phyloP scores from a whole-genome alignment of 2,888 invertebrate species.

The Melieria crassipennis region DNA sequence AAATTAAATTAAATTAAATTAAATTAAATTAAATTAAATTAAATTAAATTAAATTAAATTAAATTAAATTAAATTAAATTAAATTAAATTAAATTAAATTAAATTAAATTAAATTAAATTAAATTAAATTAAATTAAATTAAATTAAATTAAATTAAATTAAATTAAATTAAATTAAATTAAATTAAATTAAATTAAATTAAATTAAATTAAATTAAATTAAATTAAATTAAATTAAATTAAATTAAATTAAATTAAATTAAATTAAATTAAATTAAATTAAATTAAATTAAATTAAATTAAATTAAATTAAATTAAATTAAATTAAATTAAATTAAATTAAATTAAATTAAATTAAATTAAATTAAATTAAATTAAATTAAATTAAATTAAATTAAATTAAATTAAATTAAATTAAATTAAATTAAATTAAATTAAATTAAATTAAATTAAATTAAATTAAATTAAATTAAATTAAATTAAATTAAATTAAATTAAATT shows the following conservation, averaged over 20 bases:
- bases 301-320: neutral
- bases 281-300: no score
- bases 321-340: neutral
- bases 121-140: neutral
- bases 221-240: no score
- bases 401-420: neutral
- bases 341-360: neutral
- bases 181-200: neutral
- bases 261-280: no score
- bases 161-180: neutral
- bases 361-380: neutral
- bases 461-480: neutral
- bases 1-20: neutral
- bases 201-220: neutral
- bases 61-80: constrained; percentile 1
- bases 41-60: neutral
- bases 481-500: neutral
- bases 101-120: neutral
- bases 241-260: no score
- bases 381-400: constrained; percentile 1
- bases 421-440: neutral
- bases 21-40: neutral
- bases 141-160: neutral
- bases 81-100: neutral
- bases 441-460: neutral